phyloP scores from a whole-genome alignment of 2,888 invertebrate species.

The Arctia plantaginis region DNA sequence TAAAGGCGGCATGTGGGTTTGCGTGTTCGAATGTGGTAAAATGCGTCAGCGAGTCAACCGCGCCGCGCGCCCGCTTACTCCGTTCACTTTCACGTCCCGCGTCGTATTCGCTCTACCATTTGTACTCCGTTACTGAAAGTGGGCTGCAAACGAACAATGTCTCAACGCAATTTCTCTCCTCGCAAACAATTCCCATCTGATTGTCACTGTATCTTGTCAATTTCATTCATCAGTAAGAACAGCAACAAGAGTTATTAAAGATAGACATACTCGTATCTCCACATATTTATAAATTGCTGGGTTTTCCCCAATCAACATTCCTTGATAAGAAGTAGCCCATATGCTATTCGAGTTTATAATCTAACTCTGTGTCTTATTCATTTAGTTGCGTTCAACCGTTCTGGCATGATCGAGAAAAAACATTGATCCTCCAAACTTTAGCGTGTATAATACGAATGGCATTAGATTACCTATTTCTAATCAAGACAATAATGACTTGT shows the following conservation, averaged over 20 bases:
- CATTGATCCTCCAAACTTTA: neutral
- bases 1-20: constrained; percentile 60
- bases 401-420: no score
- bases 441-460: neutral
- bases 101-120: constrained; percentile 52
- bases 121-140: constrained; percentile 75
- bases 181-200: constrained; percentile 72
- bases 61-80: constrained; percentile 65
- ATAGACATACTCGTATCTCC: neutral
- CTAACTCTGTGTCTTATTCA: neutral
- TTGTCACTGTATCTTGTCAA: constrained; percentile 57
- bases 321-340: neutral
- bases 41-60: constrained; percentile 67
- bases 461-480: neutral
- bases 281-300: neutral
- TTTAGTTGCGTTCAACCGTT: neutral
- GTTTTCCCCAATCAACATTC: neutral
- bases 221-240: constrained; percentile 23
- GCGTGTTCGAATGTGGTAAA: constrained; percentile 75
- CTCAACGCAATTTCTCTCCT: constrained; percentile 78
- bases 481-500: neutral
- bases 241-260: neutral
- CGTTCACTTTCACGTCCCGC: constrained; percentile 82
- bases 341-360: neutral
- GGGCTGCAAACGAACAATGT: constrained; percentile 79